Evolutionary conservation across 1,140 invertebrate species (phyloP).

Genomic region (Musca domestica): DNA sequence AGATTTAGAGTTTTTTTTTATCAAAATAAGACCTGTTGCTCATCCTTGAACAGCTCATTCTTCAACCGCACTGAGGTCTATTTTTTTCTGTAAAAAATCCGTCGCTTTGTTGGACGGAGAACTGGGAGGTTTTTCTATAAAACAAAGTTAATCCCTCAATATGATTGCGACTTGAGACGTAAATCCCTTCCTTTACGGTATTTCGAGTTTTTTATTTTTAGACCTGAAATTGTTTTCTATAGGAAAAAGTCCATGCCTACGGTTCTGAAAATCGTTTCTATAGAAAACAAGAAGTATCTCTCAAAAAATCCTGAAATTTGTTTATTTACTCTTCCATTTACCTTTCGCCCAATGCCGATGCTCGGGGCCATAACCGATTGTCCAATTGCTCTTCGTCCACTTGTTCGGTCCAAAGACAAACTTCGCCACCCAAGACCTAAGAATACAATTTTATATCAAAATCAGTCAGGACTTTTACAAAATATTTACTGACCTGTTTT

Average conservation of each 20-base stretch:
- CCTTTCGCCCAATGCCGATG: constrained; percentile 65
- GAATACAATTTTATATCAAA: not conserved
- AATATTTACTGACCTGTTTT: constrained; percentile 40
- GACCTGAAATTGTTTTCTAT: too few species aligned
- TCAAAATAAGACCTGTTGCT: too few species aligned
- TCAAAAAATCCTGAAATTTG: not conserved
- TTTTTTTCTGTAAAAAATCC: too few species aligned
- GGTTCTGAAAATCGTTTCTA: too few species aligned
- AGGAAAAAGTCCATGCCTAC: too few species aligned
- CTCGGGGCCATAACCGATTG: constrained; percentile 69
- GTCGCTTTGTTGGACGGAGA: too few species aligned
- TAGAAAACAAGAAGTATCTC: too few species aligned
- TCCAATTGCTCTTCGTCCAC: constrained; percentile 61
- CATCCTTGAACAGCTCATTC: too few species aligned
- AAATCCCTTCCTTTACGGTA: not conserved
- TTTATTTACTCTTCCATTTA: constrained; percentile 15
- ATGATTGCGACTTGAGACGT: not conserved
- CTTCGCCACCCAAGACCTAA: constrained; percentile 64
- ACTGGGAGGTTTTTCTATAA: too few species aligned
- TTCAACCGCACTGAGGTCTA: too few species aligned
- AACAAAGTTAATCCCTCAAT: too few species aligned
- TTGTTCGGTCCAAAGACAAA: constrained; percentile 71
- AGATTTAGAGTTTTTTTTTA: too few species aligned
- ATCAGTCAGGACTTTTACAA: not conserved
- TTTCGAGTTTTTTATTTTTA: not conserved